Evolutionary conservation across 2,113 vertebrate species (phyloP).

Genomic region (Pholis gunnellus): DNA sequence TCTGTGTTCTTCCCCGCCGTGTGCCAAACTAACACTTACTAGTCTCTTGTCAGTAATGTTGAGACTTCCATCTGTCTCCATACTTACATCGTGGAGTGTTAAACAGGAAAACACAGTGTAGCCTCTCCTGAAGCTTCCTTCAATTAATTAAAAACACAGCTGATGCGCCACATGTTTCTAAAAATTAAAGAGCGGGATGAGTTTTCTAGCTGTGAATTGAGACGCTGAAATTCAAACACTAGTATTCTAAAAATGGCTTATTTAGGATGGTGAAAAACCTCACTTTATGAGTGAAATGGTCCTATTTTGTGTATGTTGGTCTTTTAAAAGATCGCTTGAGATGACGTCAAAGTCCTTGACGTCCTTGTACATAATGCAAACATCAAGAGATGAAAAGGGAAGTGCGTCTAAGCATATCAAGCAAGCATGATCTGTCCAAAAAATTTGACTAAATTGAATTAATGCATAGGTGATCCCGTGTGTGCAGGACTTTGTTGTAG

Average conservation of each 20-base stretch:
- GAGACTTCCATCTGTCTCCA: slow-evolving; percentile 74
- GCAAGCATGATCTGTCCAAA: slow-evolving; percentile 2
- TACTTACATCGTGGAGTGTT: slow-evolving; percentile 27
- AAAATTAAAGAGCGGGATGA: not conserved
- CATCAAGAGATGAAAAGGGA: not conserved
- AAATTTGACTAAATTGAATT: slow-evolving; percentile 14
- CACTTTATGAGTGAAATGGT: not conserved
- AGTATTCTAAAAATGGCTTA: not conserved
- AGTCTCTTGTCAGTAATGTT: slow-evolving; percentile 58
- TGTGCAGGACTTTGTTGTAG: not conserved
- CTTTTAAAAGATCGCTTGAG: not conserved
- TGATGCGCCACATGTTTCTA: not conserved
- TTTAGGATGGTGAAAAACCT: not conserved
- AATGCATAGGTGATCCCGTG: not conserved
- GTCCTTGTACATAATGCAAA: slow-evolving; percentile 1
- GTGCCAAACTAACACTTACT: slow-evolving; percentile 71
- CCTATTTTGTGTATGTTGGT: not conserved
- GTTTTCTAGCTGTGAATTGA: not conserved
- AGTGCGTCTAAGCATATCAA: slow-evolving; percentile 16
- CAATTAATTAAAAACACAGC: slow-evolving; percentile 15
- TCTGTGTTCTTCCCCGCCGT: slow-evolving; percentile 48
- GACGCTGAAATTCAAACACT: not conserved
- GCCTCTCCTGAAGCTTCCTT: slow-evolving; percentile 14
- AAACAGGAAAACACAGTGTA: slow-evolving; percentile 21
- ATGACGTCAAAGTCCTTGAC: not conserved